Evolutionary conservation across 2,797 vertebrate species (phyloP).

Genomic region (Ataeniobius toweri): DNA sequence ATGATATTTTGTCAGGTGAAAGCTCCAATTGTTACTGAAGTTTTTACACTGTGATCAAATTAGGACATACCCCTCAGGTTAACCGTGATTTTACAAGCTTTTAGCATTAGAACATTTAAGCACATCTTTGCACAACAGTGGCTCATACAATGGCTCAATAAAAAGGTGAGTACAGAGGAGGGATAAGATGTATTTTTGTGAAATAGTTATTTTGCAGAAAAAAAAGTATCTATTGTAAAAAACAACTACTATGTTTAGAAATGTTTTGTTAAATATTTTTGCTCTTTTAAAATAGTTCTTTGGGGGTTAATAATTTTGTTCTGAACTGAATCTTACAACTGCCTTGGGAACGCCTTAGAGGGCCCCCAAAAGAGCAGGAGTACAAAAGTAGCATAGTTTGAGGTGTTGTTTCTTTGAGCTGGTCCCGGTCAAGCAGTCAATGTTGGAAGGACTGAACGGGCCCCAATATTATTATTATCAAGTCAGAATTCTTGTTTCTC

Average conservation of each 20-base stretch:
- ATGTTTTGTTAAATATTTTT: too few species aligned
- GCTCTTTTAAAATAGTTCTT: too few species aligned
- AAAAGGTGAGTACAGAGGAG: too few species aligned
- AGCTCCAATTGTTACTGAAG: not conserved
- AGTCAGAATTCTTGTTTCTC: not conserved
- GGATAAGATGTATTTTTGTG: not conserved
- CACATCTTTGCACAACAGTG: not conserved
- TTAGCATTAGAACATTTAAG: not conserved
- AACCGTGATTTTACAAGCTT: not conserved
- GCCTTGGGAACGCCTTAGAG: not conserved
- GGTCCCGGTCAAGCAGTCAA: not conserved
- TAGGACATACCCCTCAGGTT: not conserved
- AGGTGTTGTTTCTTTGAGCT: not conserved
- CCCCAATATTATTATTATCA: not conserved
- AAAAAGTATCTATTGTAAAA: not conserved
- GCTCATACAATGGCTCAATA: not conserved
- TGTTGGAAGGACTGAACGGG: not conserved
- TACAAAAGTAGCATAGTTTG: not conserved
- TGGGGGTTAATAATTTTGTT: too few species aligned
- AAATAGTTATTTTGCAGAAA: not conserved
- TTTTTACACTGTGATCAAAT: not conserved
- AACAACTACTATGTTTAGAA: too few species aligned
- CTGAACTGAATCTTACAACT: not conserved
- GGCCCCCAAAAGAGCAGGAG: not conserved
- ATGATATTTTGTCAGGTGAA: not conserved